Percentiles rank a stretch among this genome's conserved stretches.
Evolutionary conservation across 2,888 invertebrate species (phyloP).

Genomic region (Patella caerulea): DNA sequence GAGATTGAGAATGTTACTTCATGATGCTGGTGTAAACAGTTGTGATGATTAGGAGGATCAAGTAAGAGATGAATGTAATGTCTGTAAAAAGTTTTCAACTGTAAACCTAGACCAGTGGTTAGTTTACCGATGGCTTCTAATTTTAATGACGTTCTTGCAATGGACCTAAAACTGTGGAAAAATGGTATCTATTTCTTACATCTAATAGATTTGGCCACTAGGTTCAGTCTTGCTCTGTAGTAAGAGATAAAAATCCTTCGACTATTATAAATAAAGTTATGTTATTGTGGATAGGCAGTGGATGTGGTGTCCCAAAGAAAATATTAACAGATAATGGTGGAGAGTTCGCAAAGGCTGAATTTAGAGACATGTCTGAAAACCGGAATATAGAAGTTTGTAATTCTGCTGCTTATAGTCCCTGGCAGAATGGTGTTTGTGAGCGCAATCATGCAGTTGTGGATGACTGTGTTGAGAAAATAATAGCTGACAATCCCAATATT

Average conservation of each 20-base stretch:
- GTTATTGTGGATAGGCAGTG: slow-evolving; percentile 22
- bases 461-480: slow-evolving; percentile 15
- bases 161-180: slow-evolving; percentile 17
- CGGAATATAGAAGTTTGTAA: slow-evolving; percentile 20
- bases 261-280: no score
- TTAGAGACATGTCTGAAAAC: slow-evolving; percentile 20
- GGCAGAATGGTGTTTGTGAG: neutral
- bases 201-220: no score
- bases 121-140: slow-evolving; percentile 14
- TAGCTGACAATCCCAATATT: slow-evolving; percentile 13
- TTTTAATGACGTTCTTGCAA: slow-evolving; percentile 26
- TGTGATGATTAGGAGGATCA: neutral
- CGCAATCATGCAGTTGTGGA: slow-evolving; percentile 20
- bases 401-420: slow-evolving; percentile 19
- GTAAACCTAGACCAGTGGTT: slow-evolving; percentile 13
- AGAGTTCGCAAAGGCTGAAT: slow-evolving; percentile 20
- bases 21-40: slow-evolving; percentile 1
- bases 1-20: neutral
- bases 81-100: neutral
- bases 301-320: slow-evolving; percentile 17
- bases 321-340: slow-evolving; percentile 23
- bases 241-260: no score
- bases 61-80: neutral
- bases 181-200: neutral
- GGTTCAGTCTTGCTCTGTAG: no score